Conservation (phyloP, 2,888 invertebrate genomes). For the Sminthurinus aureus region DNA sequence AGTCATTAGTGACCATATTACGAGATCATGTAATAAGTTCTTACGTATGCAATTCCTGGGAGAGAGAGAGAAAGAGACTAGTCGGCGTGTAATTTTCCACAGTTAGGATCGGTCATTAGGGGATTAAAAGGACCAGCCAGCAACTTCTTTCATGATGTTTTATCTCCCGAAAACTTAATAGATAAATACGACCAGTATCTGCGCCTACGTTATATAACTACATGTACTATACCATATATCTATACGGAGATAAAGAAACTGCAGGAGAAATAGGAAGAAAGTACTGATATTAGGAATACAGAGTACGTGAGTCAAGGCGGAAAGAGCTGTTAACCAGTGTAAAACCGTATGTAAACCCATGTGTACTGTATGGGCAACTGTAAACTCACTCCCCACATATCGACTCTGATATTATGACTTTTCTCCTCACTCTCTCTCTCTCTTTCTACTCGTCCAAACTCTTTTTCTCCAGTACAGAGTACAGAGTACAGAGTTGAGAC, state of each 20-base stretch:
- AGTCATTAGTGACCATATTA: constrained; percentile 60
- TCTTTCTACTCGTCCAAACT: neutral
- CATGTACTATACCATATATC: too few relatives aligned
- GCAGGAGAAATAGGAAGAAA: neutral
- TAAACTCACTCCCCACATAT: constrained; percentile 5
- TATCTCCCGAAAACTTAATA: constrained; percentile 23
- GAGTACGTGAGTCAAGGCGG: constrained; percentile 6
- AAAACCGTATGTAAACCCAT: neutral
- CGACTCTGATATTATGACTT: neutral
- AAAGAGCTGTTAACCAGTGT: neutral
- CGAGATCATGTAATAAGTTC: constrained; percentile 55
- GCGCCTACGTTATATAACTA: too few relatives aligned
- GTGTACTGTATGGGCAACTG: neutral
- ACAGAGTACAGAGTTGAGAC: neutral
- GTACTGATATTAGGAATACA: neutral
- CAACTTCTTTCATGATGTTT: constrained; percentile 40
- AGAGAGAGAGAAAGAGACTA: constrained; percentile 56
- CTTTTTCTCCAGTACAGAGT: neutral
- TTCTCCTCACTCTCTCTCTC: neutral
- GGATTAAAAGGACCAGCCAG: constrained; percentile 40
- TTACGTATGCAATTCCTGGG: constrained; percentile 59
- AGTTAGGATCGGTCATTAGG: constrained; percentile 55
- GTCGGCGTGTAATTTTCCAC: constrained; percentile 43
- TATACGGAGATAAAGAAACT: neutral
- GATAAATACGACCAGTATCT: neutral